Conservation (phyloP, 2,888 invertebrate species). For the Mechanitis messenoides region DNA sequence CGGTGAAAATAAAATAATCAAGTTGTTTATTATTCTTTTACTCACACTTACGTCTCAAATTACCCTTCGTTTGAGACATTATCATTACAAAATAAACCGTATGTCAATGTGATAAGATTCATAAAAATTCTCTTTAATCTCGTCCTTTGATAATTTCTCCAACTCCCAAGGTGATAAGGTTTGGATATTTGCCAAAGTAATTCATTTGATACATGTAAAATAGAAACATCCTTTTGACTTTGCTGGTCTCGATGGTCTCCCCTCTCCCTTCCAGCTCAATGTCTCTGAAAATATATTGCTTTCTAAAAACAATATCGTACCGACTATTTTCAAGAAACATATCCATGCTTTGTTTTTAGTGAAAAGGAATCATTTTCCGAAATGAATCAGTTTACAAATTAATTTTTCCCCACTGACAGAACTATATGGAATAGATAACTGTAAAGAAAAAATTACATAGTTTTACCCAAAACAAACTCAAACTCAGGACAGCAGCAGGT, state of each 20-base stretch:
- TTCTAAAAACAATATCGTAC: not conserved
- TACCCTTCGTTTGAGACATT: slow-evolving; percentile 12
- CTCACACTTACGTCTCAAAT: slow-evolving; percentile 20
- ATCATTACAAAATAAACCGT: slow-evolving; percentile 13
- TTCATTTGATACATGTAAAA: slow-evolving; percentile 18
- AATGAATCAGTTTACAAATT: not conserved
- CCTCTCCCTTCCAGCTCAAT: slow-evolving; percentile 8
- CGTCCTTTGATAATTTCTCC: slow-evolving; percentile 23
- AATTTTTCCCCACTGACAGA: not conserved
- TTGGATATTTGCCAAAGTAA: slow-evolving; percentile 19
- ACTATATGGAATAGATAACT: not conserved
- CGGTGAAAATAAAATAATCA: slow-evolving; percentile 43
- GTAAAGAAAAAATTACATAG: no score
- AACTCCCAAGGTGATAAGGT: slow-evolving; percentile 19
- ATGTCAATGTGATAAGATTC: slow-evolving; percentile 7
- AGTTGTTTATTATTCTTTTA: slow-evolving; percentile 26
- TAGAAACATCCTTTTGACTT: slow-evolving; percentile 25
- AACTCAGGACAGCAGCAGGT: not conserved
- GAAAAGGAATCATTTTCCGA: not conserved
- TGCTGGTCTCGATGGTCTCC: slow-evolving; percentile 8
- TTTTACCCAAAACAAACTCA: slow-evolving; percentile 2
- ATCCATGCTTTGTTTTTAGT: not conserved
- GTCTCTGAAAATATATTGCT: slow-evolving; percentile 14
- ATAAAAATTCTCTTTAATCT: slow-evolving; percentile 9
- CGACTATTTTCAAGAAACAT: not conserved